A percentile compares a stretch with the other conserved stretches of the same genome.
phyloP scores from a whole-genome alignment of 2,797 vertebrate genomes.

The Fringilla coelebs region DNA sequence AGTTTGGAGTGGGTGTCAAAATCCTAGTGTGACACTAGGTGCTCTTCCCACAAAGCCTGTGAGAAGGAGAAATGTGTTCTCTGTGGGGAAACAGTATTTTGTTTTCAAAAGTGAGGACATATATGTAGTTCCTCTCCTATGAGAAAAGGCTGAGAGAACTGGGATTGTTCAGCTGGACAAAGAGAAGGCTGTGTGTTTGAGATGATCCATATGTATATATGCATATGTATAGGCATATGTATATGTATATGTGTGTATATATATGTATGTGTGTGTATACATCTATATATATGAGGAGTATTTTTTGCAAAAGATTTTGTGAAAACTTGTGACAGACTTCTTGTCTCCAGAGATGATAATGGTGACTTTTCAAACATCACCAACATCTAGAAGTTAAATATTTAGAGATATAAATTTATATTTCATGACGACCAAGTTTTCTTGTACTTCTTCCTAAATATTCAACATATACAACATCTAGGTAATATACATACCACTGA shows the following conservation, averaged over 20 bases:
- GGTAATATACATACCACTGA: neutral
- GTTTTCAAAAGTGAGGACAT: neutral
- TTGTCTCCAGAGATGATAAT: neutral
- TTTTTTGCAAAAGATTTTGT: neutral
- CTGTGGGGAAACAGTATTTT: neutral
- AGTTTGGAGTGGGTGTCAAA: neutral
- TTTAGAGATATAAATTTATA: neutral
- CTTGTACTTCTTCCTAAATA: neutral
- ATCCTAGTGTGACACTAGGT: neutral
- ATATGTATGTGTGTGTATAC: too few species aligned
- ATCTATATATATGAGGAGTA: neutral
- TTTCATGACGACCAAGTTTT: neutral
- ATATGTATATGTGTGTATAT: too few species aligned
- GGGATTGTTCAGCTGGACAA: neutral
- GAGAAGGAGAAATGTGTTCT: neutral
- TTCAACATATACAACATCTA: neutral
- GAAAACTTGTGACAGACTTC: neutral
- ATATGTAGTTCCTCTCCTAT: neutral
- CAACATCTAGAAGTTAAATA: neutral
- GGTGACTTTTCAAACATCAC: neutral
- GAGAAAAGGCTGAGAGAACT: neutral
- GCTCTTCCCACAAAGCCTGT: neutral
- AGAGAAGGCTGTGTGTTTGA: neutral
- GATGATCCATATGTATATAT: neutral
- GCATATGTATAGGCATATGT: neutral